These are phyloP conservation scores for Aphaenogaster ashmeadi DNA, from an alignment of 1,140 invertebrate species.

Conservation along the genomic window DNA sequence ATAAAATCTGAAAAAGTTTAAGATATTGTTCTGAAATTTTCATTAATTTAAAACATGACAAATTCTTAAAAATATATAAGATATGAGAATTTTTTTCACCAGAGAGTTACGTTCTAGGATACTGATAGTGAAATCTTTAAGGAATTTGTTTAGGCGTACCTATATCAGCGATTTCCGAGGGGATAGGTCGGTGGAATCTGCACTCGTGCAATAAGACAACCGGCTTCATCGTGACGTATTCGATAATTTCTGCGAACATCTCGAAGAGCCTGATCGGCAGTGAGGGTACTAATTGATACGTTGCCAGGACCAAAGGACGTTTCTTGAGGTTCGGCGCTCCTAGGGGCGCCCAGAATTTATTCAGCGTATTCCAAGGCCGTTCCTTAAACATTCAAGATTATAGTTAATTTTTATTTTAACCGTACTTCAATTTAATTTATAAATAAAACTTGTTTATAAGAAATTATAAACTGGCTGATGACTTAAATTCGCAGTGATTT, in stretches of 20 bases:
- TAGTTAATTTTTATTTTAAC: background rate
- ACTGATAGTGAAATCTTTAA: background rate
- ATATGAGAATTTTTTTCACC: too few species aligned
- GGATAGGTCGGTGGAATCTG: slow-evolving; percentile 86
- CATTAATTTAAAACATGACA: too few species aligned
- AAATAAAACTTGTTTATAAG: background rate
- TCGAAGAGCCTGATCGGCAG: slow-evolving; percentile 87
- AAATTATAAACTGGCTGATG: background rate
- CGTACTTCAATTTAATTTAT: background rate
- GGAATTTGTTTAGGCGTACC: slow-evolving; percentile 79
- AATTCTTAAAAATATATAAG: too few species aligned
- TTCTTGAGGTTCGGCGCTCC: slow-evolving; percentile 50
- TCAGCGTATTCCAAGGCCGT: too few species aligned
- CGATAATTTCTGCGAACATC: slow-evolving; percentile 85
- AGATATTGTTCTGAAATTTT: too few species aligned
- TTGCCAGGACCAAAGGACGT: slow-evolving; percentile 84
- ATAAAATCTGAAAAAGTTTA: too few species aligned
- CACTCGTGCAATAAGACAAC: slow-evolving; percentile 87
- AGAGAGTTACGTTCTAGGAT: too few species aligned
- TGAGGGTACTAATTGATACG: slow-evolving; percentile 87
- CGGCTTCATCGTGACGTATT: slow-evolving; percentile 83
- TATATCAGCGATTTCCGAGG: slow-evolving; percentile 85
- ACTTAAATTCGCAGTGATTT: background rate
- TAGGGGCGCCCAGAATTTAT: slow-evolving; percentile 52
- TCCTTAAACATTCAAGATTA: slow-evolving; percentile 8